Evolutionary conservation across 1,140 invertebrate genomes (phyloP).

Genomic region (Aphidius gifuensis): DNA sequence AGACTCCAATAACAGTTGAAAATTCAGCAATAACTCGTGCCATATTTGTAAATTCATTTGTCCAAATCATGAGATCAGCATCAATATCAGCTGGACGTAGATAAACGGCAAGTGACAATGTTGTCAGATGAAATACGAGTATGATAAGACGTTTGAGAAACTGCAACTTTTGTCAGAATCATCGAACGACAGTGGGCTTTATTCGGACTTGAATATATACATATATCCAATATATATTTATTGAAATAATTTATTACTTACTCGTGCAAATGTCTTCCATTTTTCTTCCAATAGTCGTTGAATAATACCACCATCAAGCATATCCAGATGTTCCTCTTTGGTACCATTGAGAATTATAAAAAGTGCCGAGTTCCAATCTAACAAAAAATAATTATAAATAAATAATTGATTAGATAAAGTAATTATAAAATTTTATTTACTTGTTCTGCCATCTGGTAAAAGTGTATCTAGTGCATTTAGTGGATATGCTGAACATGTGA

Average conservation of each 20-base stretch:
- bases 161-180: conserved; percentile 57
- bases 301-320: conserved; percentile 98
- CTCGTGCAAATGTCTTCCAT: conserved; percentile 97
- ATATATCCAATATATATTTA: conserved; percentile 1
- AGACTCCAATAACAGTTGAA: conserved; percentile 77
- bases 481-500: conserved; percentile 97
- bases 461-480: conserved; percentile 94
- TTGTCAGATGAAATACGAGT: conserved; percentile 80
- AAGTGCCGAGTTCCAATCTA: conserved; percentile 97
- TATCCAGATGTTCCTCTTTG: conserved; percentile 96
- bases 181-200: neutral
- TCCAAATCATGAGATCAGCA: conserved; percentile 57
- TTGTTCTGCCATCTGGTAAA: conserved; percentile 87
- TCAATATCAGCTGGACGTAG: conserved; percentile 66
- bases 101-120: conserved; percentile 87
- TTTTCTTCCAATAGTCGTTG: conserved; percentile 96
- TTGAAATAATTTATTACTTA: conserved; percentile 51
- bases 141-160: conserved; percentile 88
- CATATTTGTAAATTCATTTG: conserved; percentile 56
- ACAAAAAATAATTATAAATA: conserved; percentile 34
- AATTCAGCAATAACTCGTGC: conserved; percentile 64
- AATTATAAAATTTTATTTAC: conserved; percentile 59
- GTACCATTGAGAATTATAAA: conserved; percentile 97
- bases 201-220: conserved; percentile 12
- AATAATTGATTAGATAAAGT: neutral